phyloP scores from a whole-genome alignment of 2,888 invertebrate species.

The Hyposoter didymator region DNA sequence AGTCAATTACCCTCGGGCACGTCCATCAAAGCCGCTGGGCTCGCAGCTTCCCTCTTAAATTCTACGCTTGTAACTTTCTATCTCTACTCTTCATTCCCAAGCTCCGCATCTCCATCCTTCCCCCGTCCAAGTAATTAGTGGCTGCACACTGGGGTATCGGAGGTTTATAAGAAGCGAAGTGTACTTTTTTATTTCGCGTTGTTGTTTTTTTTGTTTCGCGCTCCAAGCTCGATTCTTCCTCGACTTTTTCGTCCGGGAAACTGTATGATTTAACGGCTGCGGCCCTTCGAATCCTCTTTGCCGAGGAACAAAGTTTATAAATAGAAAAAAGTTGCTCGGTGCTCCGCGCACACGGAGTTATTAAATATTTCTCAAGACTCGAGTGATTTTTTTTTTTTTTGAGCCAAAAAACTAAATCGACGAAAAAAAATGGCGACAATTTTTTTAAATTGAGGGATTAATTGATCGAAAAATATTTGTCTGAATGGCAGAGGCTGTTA shows the following conservation, averaged over 20 bases:
- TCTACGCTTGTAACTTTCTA: conserved; percentile 43
- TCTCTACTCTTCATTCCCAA: conserved; percentile 15
- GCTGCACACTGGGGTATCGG: conserved; percentile 42
- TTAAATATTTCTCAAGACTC: neutral
- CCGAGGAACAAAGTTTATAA: neutral
- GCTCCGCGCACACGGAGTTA: neutral
- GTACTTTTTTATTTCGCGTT: neutral
- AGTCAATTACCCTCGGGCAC: conserved; percentile 63
- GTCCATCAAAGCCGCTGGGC: conserved; percentile 52
- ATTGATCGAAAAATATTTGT: too few species aligned
- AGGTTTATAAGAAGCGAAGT: conserved; percentile 52
- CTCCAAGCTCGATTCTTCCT: conserved; percentile 32
- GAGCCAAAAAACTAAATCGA: too few species aligned
- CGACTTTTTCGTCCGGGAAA: conserved; percentile 29
- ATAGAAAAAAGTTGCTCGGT: conserved; percentile 2
- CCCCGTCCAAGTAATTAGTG: conserved; percentile 60
- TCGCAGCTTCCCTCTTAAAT: conserved; percentile 54
- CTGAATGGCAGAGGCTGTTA: too few species aligned
- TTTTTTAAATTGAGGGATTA: too few species aligned
- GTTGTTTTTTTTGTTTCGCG: neutral
- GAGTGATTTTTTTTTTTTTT: neutral
- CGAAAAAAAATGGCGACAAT: too few species aligned
- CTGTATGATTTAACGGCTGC: conserved; percentile 21
- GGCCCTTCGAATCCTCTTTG: conserved; percentile 33
- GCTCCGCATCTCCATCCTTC: conserved; percentile 56